A percentile compares a stretch with the other conserved stretches of the same genome.
Conservation (phyloP, 30 jellyfish, hydroid and myxozoan species). For the Aurelia sp. region DNA sequence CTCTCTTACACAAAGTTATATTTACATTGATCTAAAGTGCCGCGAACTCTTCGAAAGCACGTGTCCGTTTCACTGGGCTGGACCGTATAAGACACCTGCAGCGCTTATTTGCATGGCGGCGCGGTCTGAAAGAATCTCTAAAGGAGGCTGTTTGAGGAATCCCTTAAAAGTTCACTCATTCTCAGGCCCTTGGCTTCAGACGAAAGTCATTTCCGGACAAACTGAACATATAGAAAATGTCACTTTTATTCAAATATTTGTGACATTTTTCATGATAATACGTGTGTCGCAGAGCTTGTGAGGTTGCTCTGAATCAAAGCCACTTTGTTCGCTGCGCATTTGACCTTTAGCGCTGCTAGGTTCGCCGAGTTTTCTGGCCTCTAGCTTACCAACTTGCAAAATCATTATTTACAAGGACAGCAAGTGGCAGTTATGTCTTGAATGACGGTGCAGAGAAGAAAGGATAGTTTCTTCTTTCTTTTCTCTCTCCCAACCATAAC, state of each 20-base stretch:
- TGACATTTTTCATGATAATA: neutral
- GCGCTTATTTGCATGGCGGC: conserved; percentile 72
- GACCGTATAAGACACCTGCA: conserved; percentile 77
- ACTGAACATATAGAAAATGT: conserved; percentile 22
- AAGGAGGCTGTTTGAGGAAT: conserved; percentile 65
- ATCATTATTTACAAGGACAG: too few relatives aligned
- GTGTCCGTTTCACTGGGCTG: conserved; percentile 66
- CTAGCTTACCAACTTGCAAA: too few relatives aligned
- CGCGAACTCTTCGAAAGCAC: conserved; percentile 71
- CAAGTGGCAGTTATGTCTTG: too few relatives aligned
- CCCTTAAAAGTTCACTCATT: conserved; percentile 18
- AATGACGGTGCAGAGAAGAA: too few relatives aligned
- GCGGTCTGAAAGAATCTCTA: conserved; percentile 40
- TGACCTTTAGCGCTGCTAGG: too few relatives aligned
- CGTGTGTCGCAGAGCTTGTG: too few relatives aligned
- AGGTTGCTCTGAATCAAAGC: too few relatives aligned
- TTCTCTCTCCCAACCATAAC: too few relatives aligned
- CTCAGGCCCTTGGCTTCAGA: conserved; percentile 49
- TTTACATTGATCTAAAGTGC: conserved; percentile 71
- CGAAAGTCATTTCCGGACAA: conserved; percentile 52
- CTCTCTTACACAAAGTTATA: conserved; percentile 46
- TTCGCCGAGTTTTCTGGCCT: too few relatives aligned
- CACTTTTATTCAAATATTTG: conserved; percentile 28
- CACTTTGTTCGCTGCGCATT: too few relatives aligned
- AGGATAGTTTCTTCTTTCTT: too few relatives aligned